Base-by-base conservation (phyloP, 2,113 vertebrate species). In the Carassius auratus region DNA sequence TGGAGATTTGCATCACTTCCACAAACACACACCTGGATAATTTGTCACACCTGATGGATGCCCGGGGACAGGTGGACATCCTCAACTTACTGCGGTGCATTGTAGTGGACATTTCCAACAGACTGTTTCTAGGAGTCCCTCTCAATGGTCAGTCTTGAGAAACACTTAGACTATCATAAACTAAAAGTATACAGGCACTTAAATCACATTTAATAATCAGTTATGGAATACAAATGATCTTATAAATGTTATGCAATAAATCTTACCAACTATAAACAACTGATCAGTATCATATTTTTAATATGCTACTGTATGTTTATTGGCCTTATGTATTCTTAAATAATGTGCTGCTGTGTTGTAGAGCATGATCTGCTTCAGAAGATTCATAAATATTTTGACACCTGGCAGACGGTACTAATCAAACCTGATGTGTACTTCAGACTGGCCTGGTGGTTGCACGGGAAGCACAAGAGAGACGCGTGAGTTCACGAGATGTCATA, bases 381-480 rank as follows among this genome's bases (percentile, higher is more conserved):
- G 92, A 99, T 98, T 76, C 95, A 96, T 64, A 96, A 94, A 89
- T 99, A 99, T 90, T 99, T 98, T 86, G 94, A 98, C 66, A 97
- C 97, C 0, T 99, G 98, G 98, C 96, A 99, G 93, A 95, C 95
- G 0, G 97, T 99, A 55, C 91, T 99, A 61, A 93, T 99, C 85
- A 98, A 98, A 91, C 98, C 98, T 0, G 96, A 98, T 90, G 93
- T 98, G 88, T 99, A 97, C 92, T 99, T 99, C 91, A 97, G 95
- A 92, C 93, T 98, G 61, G 94, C 93, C 78, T 97, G 97, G 96
- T 97, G 97, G 96, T 94, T 99, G 50, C 95, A 95, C 89, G 95
- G 93, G 88, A 97, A 95, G 55, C 96, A 99, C 42, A 95, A 95
- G 85, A 91, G 92, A 0, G 95, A 96, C 59, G 94, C 88, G 98